Percentiles rank a stretch among this genome's conserved stretches.
phyloP scores from a whole-genome alignment of 35 echinoderm and acorn worm species.

The Stichopus chloronotus region DNA sequence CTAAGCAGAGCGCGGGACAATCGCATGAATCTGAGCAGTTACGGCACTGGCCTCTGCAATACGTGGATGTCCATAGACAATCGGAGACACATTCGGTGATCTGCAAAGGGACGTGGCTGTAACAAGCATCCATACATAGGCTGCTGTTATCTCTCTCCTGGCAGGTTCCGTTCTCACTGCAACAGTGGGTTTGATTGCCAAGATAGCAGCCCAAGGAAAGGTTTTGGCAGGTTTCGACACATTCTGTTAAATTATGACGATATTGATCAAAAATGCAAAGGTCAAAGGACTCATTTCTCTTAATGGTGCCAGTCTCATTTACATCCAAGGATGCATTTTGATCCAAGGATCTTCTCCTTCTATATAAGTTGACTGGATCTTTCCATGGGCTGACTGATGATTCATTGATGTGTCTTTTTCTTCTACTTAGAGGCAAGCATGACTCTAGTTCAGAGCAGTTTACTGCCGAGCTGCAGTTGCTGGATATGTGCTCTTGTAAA shows the following conservation, averaged over 20 bases:
- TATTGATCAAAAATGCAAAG: background rate
- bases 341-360: background rate
- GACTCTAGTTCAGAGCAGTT: constrained; percentile 22
- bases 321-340: background rate
- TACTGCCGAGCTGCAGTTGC: constrained; percentile 22
- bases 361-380: background rate
- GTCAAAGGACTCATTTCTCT: background rate
- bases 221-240: background rate
- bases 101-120: background rate
- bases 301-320: background rate
- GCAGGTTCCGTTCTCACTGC: background rate
- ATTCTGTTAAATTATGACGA: background rate
- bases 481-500: background rate
- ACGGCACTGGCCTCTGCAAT: background rate
- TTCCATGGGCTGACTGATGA: background rate
- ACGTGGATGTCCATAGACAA: background rate
- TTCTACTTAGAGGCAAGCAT: background rate
- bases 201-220: background rate
- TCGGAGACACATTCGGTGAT: background rate
- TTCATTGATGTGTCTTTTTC: background rate
- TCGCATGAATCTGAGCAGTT: background rate
- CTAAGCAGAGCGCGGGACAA: background rate
- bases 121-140: background rate
- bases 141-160: background rate
- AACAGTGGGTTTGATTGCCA: constrained; percentile 14